Base-by-base conservation (phyloP, 2,113 vertebrate species). In the Willisornis vidua region DNA sequence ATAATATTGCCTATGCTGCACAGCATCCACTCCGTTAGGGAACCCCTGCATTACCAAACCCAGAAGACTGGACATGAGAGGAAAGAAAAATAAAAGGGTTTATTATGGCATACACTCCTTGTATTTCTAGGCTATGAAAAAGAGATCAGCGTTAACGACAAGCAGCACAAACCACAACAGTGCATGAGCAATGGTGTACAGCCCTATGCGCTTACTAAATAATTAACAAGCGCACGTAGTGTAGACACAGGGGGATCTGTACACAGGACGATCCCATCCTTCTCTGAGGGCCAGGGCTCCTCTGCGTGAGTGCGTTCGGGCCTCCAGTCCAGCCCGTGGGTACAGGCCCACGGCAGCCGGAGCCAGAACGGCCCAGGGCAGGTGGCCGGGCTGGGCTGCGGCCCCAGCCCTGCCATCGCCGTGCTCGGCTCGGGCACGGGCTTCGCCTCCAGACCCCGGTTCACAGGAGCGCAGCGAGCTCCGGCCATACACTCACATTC, bases 211-310 rank as follows among this genome's bases (percentile, higher is more conserved):
- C 10, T 37, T 5, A 7, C 72, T 52, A 63, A 74, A 31, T 9
- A 14, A 28, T 6, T 5, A 49, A 14, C 45, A 16, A 23, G 8
- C 66, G 3, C 3, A 11, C 54, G 2, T 0, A 7, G 72, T 0
- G n/a, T 3, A 16, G 67, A 6, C 58, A 20, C 2, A 19, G 52
- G 24, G 68, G 68, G 6, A 28, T 4, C 67, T 13, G 1, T 2
- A 5, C 2, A 3, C 12, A 5, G 65, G 55, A 20, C 1, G 0
- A 57, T 7, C 59, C 76, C 49, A 49, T 55, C 55, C 25, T 52
- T 26, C 55, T 41, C 68, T 1, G 51, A 2, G 20, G 79, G 72
- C 58, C 80, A 1, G 58, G 26, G 9, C 2, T 33, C 20, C 76
- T 7, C 62, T 19, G 79, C 39, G 5, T 2, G 24, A 7, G 61